phyloP scores from a whole-genome alignment of 2,113 vertebrate genomes.

The Lepisosteus osseus region DNA sequence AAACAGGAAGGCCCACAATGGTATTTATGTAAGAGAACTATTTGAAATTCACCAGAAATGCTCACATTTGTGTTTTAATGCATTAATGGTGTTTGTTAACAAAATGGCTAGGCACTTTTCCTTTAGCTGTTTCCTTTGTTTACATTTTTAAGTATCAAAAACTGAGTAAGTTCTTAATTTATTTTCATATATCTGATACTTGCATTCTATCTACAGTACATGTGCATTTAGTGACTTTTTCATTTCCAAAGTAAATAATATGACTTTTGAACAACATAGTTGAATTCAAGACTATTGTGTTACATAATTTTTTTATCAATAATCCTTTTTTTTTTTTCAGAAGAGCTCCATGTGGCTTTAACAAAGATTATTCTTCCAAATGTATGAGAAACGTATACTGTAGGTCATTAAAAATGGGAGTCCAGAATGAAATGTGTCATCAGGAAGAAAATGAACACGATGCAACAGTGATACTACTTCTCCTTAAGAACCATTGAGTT shows the following conservation, averaged over 20 bases:
- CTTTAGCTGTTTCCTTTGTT: slow-evolving; percentile 25
- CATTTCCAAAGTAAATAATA: no score
- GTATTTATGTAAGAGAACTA: slow-evolving; percentile 20
- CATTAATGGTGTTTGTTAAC: slow-evolving; percentile 37
- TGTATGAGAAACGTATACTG: no score
- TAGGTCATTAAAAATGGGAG: no score
- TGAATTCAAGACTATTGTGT: not conserved
- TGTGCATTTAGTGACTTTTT: no score
- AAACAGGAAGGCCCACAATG: slow-evolving; percentile 34
- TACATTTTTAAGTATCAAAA: slow-evolving; percentile 35
- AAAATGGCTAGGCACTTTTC: slow-evolving; percentile 28
- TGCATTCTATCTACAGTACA: slow-evolving; percentile 3
- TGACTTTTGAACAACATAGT: not conserved
- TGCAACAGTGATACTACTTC: no score
- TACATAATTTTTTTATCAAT: not conserved
- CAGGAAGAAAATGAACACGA: no score
- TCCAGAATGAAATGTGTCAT: no score
- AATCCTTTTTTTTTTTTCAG: not conserved
- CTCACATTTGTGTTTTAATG: slow-evolving; percentile 22
- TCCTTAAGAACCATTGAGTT: no score
- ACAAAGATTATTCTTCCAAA: no score
- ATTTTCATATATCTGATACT: slow-evolving; percentile 18
- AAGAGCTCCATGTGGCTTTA: no score
- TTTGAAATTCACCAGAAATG: slow-evolving; percentile 28
- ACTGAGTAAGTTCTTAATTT: slow-evolving; percentile 31